Evolutionary conservation across 2,888 invertebrate species (phyloP).

Genomic region (Agrilus cyanescens): DNA sequence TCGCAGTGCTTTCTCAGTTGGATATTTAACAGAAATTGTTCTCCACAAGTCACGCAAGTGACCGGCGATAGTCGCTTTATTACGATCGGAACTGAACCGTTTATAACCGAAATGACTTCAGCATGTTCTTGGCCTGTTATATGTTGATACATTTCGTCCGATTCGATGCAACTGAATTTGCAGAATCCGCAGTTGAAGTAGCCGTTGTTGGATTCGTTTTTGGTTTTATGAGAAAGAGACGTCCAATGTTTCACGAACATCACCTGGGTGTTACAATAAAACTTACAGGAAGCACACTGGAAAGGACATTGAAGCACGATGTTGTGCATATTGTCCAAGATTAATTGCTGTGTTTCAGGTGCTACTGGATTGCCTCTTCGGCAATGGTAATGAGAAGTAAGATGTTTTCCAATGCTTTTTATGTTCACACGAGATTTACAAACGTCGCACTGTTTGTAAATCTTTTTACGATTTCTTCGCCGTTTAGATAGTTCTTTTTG

Average conservation of each 20-base stretch:
- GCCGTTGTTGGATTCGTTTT: slow-evolving; percentile 41
- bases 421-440: slow-evolving; percentile 58
- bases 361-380: slow-evolving; percentile 53
- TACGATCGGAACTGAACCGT: slow-evolving; percentile 68
- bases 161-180: slow-evolving; percentile 52
- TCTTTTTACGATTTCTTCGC: slow-evolving; percentile 36
- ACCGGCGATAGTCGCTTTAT: slow-evolving; percentile 55
- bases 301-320: slow-evolving; percentile 74
- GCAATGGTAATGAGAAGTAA: slow-evolving; percentile 78
- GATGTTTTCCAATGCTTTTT: slow-evolving; percentile 67
- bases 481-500: slow-evolving; percentile 14
- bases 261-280: slow-evolving; percentile 67
- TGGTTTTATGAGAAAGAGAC: slow-evolving; percentile 47
- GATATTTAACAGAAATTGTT: slow-evolving; percentile 62
- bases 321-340: slow-evolving; percentile 64
- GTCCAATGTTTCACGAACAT: slow-evolving; percentile 65
- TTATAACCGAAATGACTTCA: slow-evolving; percentile 63
- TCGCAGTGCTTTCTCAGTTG: slow-evolving; percentile 54
- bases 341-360: slow-evolving; percentile 46
- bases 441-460: slow-evolving; percentile 54
- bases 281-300: slow-evolving; percentile 74
- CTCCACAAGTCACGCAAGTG: slow-evolving; percentile 53
- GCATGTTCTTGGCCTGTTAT: slow-evolving; percentile 53
- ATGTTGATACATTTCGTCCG: slow-evolving; percentile 56
- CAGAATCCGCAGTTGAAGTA: slow-evolving; percentile 64